Evolutionary conservation across 2,113 vertebrate genomes (phyloP).

Genomic region (Ochotona princeps): DNA sequence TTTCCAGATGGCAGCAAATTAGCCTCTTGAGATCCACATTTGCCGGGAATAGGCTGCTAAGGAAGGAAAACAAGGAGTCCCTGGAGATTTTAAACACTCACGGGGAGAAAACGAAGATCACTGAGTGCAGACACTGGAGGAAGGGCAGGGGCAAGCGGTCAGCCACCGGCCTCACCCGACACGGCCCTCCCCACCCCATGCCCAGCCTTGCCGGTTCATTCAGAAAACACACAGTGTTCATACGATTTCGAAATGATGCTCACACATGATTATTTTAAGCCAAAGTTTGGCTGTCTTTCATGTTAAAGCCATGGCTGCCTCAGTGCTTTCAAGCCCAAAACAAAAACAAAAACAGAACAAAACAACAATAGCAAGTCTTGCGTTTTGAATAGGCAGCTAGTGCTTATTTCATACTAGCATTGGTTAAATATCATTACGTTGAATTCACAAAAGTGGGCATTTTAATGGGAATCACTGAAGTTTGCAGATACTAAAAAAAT

Average conservation of each 20-base stretch:
- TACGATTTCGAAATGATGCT: background rate
- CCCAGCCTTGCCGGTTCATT: background rate
- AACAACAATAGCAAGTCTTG: background rate
- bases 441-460: background rate
- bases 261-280: background rate
- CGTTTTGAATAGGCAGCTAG: background rate
- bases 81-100: background rate
- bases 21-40: background rate
- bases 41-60: background rate
- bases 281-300: background rate
- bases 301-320: background rate
- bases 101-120: background rate
- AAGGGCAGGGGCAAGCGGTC: too few relatives aligned
- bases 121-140: background rate
- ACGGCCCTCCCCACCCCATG: background rate
- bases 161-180: accelerated
- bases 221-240: background rate
- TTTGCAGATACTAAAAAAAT: background rate
- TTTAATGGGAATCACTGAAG: background rate
- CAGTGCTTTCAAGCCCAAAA: background rate
- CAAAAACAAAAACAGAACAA: too few relatives aligned
- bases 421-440: background rate
- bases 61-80: slow-evolving; percentile 34
- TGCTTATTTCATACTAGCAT: background rate
- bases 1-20: slow-evolving; percentile 32